Base-by-base conservation (phyloP, 1,140 invertebrate genomes). In the Oreohelix idahoensis region DNA sequence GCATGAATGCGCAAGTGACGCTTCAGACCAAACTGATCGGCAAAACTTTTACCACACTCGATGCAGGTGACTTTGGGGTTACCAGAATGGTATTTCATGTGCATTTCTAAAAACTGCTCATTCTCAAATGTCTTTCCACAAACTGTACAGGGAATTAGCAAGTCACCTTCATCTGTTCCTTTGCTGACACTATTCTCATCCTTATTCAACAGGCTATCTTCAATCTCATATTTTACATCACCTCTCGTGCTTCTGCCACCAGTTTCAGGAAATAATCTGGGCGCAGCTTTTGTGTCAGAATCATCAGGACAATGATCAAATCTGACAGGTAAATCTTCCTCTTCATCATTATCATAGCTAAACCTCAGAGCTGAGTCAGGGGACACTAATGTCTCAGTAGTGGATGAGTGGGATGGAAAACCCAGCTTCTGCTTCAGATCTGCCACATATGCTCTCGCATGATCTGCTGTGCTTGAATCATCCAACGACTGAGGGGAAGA, bases 71-170 rank as follows among this genome's bases (percentile, higher is more conserved):
- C 95, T 1, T 95, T 95, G 69, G 94, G 93, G 87, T 95, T 94
- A 51, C 94, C 94, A 78, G 93, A 93, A 86, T 95, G 94, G 29
- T 89, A 91, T 0, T 88, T 85, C 29, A 89, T 83, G 92, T 93
- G 96, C 91, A 95, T 95, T 17, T 95, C 87, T 36, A 96, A 89
- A 90, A 95, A 95, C 0, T 95, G 94, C 84, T 95, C 95, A 0
- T 95, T 95, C 89, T 96, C 96, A 89, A 96, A 96, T 71, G 93
- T 93, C 1, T 94, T 93, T 74, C 93, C 92, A 36, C 79, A 84
- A 4, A 77, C 63, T 71, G 45, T 32, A 70, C 83, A 84, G 4
- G 42, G 32, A 49, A 77, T 29, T 17, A 36, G 49, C 17, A 32
- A 29, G 32, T 5, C 17, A 66, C 8, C 63, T 66, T 66, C 29